Conservation (phyloP, 2,113 vertebrate species). For the Urocynchramus pylzowi region DNA sequence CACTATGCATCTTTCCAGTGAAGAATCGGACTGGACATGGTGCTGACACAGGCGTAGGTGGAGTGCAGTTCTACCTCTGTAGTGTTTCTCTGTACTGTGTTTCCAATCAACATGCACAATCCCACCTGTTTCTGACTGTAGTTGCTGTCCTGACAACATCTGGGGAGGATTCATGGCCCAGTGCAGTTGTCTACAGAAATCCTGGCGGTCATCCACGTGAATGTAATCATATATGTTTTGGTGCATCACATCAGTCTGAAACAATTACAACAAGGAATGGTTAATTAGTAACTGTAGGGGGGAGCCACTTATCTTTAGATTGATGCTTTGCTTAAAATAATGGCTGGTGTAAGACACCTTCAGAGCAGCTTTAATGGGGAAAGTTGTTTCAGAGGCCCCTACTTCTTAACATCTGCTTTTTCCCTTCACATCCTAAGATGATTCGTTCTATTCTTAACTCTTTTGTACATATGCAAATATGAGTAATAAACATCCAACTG, state of each 20-base stretch:
- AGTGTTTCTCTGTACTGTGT: too few species aligned
- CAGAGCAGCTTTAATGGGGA: not conserved
- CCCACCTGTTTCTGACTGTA: slow-evolving; percentile 77
- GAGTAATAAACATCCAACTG: not conserved
- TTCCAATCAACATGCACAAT: not conserved
- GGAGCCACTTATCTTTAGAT: not conserved
- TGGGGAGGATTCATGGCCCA: slow-evolving; percentile 96
- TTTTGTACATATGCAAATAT: not conserved
- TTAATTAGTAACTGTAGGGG: not conserved
- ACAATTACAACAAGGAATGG: not conserved
- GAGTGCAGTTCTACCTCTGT: not conserved
- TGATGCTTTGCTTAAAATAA: not conserved
- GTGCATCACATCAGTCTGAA: slow-evolving; percentile 96
- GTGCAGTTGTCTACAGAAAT: slow-evolving; percentile 93
- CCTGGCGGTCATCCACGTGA: slow-evolving; percentile 94
- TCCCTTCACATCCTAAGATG: not conserved
- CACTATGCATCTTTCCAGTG: not conserved
- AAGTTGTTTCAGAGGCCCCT: not conserved
- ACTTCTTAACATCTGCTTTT: not conserved
- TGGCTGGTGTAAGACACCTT: not conserved
- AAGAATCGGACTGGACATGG: not conserved
- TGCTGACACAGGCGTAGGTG: accelerated
- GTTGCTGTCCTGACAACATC: slow-evolving; percentile 72
- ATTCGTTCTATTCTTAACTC: not conserved
- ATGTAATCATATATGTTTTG: slow-evolving; percentile 97